Evolutionary conservation across 2,113 vertebrate species (phyloP).

Genomic region (Dicaeum eximium): DNA sequence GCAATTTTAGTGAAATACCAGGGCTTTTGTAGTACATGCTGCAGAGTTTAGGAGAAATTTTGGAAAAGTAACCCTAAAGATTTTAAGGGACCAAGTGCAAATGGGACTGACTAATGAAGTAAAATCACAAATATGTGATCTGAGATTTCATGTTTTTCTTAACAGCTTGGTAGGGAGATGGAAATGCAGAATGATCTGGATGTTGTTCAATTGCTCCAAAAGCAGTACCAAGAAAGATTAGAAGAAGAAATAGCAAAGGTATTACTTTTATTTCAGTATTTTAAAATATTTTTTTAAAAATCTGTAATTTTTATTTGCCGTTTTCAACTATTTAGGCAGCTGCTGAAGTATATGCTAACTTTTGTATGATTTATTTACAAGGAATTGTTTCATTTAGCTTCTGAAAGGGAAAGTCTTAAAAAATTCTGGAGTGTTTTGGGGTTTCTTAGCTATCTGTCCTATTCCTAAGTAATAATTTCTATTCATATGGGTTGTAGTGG

Average conservation of each 20-base stretch:
- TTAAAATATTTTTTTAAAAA: neutral
- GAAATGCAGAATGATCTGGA: slow-evolving; percentile 51
- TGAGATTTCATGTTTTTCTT: slow-evolving; percentile 30
- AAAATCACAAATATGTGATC: slow-evolving; percentile 1
- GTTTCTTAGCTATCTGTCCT: neutral
- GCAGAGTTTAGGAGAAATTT: neutral
- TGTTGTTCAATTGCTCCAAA: slow-evolving; percentile 66
- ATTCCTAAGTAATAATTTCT: neutral
- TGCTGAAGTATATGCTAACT: neutral
- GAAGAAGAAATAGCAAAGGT: slow-evolving; percentile 93
- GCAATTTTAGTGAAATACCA: neutral
- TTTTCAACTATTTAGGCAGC: neutral
- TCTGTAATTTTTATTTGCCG: neutral
- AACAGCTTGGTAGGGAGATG: slow-evolving; percentile 29
- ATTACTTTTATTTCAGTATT: neutral
- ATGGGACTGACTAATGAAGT: neutral
- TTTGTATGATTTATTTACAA: neutral
- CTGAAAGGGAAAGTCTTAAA: neutral
- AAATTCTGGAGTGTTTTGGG: neutral
- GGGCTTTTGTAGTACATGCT: neutral
- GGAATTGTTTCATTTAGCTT: neutral
- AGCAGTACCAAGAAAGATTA: slow-evolving; percentile 79
- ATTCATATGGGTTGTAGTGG: neutral
- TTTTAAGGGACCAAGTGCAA: neutral
- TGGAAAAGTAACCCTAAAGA: neutral